A percentile compares a stretch with the other conserved stretches of the same genome.
phyloP scores from a whole-genome alignment of 2,113 vertebrate species.

The Poecilia latipinna region DNA sequence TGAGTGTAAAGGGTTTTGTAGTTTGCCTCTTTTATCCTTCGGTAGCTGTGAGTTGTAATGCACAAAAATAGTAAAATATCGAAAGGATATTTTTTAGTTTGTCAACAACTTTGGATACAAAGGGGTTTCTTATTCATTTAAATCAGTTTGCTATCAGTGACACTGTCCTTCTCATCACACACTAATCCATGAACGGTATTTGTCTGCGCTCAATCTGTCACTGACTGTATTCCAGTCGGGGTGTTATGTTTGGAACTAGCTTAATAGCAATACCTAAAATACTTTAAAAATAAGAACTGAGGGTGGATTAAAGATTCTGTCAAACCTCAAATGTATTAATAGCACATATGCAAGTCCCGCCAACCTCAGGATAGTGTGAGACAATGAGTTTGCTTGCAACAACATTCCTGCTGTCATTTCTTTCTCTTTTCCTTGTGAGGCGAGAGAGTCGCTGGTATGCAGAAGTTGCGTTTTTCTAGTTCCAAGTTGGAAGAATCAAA shows the following conservation, averaged over 20 bases:
- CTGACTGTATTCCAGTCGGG: constrained; percentile 38
- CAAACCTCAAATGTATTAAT: constrained; percentile 29
- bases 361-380: constrained; percentile 57
- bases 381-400: constrained; percentile 13
- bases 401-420: constrained; percentile 7
- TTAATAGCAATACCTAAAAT: constrained; percentile 46
- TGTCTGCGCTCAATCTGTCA: constrained; percentile 1
- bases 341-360: constrained; percentile 62
- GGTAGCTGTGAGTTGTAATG: not conserved
- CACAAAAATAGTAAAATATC: not conserved
- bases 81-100: not conserved
- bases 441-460: not conserved
- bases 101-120: not conserved
- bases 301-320: not conserved
- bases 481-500: not conserved
- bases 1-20: not conserved
- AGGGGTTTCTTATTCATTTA: not conserved
- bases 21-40: not conserved
- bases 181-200: constrained; percentile 8
- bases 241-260: constrained; percentile 13
- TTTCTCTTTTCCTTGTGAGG: not conserved
- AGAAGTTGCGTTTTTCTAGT: not conserved
- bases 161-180: not conserved
- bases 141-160: not conserved
- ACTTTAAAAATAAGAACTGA: not conserved